Conservation (phyloP, 2,113 vertebrate genomes). For the Eidolon helvum region DNA sequence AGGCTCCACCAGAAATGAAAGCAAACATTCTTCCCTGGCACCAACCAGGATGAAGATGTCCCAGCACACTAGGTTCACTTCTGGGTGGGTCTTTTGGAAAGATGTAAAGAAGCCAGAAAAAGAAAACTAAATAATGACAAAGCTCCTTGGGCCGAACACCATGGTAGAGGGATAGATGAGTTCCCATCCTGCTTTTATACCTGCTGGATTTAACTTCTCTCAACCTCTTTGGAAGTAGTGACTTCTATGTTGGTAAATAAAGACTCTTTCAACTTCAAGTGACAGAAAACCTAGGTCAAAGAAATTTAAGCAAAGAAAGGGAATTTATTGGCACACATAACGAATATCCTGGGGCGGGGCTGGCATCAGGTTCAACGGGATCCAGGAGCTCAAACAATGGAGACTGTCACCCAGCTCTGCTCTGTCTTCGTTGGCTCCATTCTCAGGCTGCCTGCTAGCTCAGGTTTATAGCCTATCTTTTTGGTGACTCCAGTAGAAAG, state of each 20-base stretch:
- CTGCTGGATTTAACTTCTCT: background rate
- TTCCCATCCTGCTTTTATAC: background rate
- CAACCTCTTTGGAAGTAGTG: background rate
- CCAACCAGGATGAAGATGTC: background rate
- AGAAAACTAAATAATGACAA: background rate
- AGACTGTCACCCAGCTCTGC: background rate
- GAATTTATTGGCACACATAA: background rate
- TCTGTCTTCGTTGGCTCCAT: background rate
- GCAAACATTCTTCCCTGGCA: background rate
- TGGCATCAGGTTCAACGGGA: constrained; percentile 23
- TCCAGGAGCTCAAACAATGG: constrained; percentile 40
- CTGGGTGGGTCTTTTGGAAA: constrained; percentile 10
- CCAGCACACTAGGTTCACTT: background rate
- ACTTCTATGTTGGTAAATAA: background rate
- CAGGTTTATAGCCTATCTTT: constrained; percentile 5
- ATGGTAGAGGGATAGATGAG: background rate
- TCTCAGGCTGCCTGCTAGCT: background rate
- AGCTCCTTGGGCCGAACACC: background rate
- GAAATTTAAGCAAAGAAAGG: background rate
- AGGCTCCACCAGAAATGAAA: background rate
- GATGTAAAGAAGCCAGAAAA: background rate
- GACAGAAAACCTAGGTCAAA: constrained; percentile 46
- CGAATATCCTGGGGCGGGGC: background rate
- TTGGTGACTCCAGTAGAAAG: background rate
- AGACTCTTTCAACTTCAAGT: background rate